phyloP scores from a whole-genome alignment of 2,797 vertebrate species.

The Cryptoblepharus egeriae region DNA sequence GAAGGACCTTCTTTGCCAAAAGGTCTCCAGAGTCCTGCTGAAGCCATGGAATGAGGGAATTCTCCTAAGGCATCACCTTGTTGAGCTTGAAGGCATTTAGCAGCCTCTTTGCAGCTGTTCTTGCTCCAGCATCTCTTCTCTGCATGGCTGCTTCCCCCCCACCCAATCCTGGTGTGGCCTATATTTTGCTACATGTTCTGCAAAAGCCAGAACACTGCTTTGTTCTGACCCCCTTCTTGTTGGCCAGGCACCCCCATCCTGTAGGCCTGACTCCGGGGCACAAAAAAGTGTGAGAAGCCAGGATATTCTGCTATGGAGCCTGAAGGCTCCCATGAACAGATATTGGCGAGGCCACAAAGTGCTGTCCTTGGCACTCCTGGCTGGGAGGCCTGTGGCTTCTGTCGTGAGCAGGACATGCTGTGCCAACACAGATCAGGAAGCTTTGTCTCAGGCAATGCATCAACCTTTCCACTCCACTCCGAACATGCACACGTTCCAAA shows the following conservation, averaged over 20 bases:
- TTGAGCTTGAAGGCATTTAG: not conserved
- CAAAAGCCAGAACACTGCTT: no score
- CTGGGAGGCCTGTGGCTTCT: conserved; percentile 37
- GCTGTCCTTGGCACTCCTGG: not conserved
- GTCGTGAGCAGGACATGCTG: not conserved
- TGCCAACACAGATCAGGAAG: not conserved
- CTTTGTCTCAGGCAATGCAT: conserved; percentile 18
- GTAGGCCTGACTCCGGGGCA: conserved; percentile 23
- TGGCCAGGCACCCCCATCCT: no score
- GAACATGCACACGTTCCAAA: not conserved
- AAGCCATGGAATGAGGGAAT: no score
- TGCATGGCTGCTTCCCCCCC: no score
- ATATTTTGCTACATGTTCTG: not conserved
- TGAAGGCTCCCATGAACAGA: conserved; percentile 6
- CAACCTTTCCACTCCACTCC: conserved; percentile 21
- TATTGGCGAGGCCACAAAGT: not conserved
- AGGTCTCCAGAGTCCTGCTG: no score
- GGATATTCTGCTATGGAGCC: conserved; percentile 24
- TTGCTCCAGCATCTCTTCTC: no score
- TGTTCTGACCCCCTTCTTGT: not conserved
- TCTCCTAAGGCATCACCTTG: no score
- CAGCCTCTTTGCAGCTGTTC: not conserved
- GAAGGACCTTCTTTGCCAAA: no score
- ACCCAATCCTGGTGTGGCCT: not conserved
- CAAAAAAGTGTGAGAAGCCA: conserved; percentile 8